These are phyloP conservation scores for Tachysurus vachellii DNA, from an alignment of 2,113 vertebrate species.

Conservation along the genomic window DNA sequence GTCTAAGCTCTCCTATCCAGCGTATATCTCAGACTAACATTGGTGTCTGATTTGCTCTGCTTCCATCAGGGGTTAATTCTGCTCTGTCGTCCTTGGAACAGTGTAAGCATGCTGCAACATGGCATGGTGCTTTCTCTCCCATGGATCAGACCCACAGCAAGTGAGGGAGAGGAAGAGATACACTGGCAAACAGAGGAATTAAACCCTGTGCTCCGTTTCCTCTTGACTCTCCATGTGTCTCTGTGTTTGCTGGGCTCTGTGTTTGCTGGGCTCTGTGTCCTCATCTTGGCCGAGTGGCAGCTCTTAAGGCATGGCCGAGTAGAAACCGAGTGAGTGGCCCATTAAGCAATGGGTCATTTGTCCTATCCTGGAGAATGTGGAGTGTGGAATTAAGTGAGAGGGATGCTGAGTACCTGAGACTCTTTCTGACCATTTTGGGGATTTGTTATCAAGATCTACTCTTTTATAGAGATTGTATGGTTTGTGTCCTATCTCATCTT, in stretches of 20 bases:
- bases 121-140: conserved; percentile 53
- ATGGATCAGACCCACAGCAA: conserved; percentile 54
- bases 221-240: conserved; percentile 63
- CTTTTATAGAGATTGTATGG: neutral
- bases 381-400: conserved; percentile 62
- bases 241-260: conserved; percentile 46
- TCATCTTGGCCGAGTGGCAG: conserved; percentile 65
- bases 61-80: conserved; percentile 65
- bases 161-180: conserved; percentile 45
- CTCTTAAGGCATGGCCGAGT: conserved; percentile 70
- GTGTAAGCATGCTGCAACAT: conserved; percentile 60
- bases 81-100: conserved; percentile 65
- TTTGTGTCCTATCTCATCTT: neutral
- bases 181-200: conserved; percentile 71
- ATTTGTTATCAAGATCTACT: neutral
- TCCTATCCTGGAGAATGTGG: conserved; percentile 57
- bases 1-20: conserved; percentile 34
- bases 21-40: conserved; percentile 18
- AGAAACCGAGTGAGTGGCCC: conserved; percentile 75
- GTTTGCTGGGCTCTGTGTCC: conserved; percentile 31
- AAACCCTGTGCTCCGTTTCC: conserved; percentile 77
- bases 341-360: conserved; percentile 72
- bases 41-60: conserved; percentile 36
- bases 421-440: neutral
- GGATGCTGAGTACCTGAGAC: conserved; percentile 7